Percentiles rank a stretch among this genome's conserved stretches.
Conservation (phyloP, 2,797 vertebrate genomes). For the Lutjanus campechanus region DNA sequence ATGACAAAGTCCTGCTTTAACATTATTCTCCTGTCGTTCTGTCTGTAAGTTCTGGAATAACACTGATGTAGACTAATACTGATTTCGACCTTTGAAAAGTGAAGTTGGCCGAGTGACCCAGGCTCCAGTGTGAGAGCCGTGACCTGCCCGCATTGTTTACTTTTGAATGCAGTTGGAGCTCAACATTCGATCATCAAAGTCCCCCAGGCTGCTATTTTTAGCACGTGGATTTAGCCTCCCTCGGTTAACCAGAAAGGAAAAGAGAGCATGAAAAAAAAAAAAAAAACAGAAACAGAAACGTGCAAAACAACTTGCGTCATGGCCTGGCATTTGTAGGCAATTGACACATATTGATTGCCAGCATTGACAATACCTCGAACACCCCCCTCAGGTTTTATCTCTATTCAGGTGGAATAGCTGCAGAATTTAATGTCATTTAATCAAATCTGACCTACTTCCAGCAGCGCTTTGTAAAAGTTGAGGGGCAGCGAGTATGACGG, state of each 20-base stretch:
- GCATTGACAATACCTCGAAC: constrained; percentile 62
- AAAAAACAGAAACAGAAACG: constrained; percentile 39
- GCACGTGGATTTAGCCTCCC: constrained; percentile 41
- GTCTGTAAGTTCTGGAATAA: not conserved
- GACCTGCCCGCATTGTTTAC: constrained; percentile 59
- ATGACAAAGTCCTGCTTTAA: constrained; percentile 32
- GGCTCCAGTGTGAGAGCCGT: constrained; percentile 8
- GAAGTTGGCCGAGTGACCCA: constrained; percentile 20
- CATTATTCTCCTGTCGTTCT: not conserved
- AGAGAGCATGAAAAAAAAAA: constrained; percentile 13
- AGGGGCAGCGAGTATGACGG: constrained; percentile 21
- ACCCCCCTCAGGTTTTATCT: constrained; percentile 45
- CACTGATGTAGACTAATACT: not conserved
- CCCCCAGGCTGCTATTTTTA: constrained; percentile 68
- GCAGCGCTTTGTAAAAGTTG: constrained; percentile 44
- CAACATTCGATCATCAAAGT: constrained; percentile 61
- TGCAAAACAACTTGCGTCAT: constrained; percentile 74
- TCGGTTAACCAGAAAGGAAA: constrained; percentile 44
- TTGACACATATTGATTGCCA: constrained; percentile 68
- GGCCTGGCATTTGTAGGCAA: constrained; percentile 51
- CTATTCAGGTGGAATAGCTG: constrained; percentile 57
- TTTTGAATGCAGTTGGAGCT: constrained; percentile 58
- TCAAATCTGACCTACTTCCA: constrained; percentile 86
- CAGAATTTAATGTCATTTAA: constrained; percentile 76
- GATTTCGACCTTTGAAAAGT: constrained; percentile 17